Base-by-base conservation (phyloP, 2,113 vertebrate genomes). In the Atractosteus spatula region DNA sequence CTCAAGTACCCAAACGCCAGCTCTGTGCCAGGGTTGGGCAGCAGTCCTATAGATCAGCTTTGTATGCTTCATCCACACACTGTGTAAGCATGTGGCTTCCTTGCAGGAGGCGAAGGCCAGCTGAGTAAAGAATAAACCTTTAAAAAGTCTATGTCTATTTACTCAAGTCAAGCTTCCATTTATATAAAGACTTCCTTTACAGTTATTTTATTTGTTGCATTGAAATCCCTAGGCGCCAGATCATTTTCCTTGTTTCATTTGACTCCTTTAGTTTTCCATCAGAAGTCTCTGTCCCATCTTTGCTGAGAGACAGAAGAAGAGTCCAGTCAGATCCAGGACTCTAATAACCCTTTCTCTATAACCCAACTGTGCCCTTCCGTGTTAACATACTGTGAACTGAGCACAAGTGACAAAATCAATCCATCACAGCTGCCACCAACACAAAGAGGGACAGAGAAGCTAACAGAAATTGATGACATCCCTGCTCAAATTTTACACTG, bases 401-500 rank as follows among this genome's bases (percentile, higher is more conserved):
- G 91, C 93, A 92, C 89, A 92, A 94, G 93, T 98, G 97, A 97
- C 97, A 99, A 97, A 98, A 95, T 95, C 93, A 97, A 98, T 99
- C 96, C 94, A 96, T 98, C 96, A 97, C 89, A 71, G 85, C 79
- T 8, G 79, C 89, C 85, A 75, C 90, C 90, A 90, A 89, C 95
- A 93, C 94, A 94, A 91, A 94, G 91, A 96, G 93, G 94, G 95
- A 97, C 95, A 94, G 93, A 95, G 94, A 93, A 93, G 94, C 97
- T 99, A 99, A 98, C 95, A 95, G 95, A 95, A 98, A 99, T 97
- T 98, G 96, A 99, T 99, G 96, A 96, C 94, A 98, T 97, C 97
- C 95, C 92, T 68, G 85, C 94, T 92, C 78, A 89, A 96, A 94
- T 98, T 95, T 95, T 96, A 96, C 95, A 97, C 94, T 90, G 91